Evolutionary conservation across 2,113 vertebrate genomes (phyloP).

Genomic region (Eidolon helvum): DNA sequence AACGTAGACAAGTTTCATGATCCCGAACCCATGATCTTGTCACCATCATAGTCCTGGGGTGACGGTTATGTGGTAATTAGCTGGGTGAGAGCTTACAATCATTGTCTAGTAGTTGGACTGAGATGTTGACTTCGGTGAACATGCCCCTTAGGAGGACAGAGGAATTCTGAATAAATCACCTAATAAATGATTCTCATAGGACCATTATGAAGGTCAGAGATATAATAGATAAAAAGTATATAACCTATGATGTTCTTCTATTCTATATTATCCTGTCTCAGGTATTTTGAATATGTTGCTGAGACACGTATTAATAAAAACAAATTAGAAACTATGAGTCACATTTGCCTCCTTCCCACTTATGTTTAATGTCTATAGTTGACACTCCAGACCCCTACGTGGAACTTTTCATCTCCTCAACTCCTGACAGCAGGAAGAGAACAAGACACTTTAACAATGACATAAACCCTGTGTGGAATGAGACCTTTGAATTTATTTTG

Average conservation of each 20-base stretch:
- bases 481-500: slow-evolving; percentile 95
- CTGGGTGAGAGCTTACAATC: not conserved
- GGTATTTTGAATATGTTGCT: not conserved
- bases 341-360: not conserved
- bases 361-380: slow-evolving; percentile 82
- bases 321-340: not conserved
- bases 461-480: slow-evolving; percentile 95
- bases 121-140: not conserved
- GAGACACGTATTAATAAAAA: not conserved
- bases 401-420: slow-evolving; percentile 93
- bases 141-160: not conserved
- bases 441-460: slow-evolving; percentile 95
- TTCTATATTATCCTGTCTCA: not conserved
- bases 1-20: not conserved
- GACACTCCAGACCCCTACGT: slow-evolving; percentile 98
- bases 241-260: not conserved
- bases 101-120: not conserved
- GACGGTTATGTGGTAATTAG: not conserved
- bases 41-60: not conserved
- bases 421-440: slow-evolving; percentile 94
- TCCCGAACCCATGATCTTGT: not conserved
- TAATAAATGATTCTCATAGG: not conserved
- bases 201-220: not conserved
- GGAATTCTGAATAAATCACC: not conserved
- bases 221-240: not conserved